Percentiles rank a stretch among this genome's conserved stretches.
phyloP scores from a whole-genome alignment of 2,113 vertebrate genomes.

The Sterrhoptilus dennistouni region DNA sequence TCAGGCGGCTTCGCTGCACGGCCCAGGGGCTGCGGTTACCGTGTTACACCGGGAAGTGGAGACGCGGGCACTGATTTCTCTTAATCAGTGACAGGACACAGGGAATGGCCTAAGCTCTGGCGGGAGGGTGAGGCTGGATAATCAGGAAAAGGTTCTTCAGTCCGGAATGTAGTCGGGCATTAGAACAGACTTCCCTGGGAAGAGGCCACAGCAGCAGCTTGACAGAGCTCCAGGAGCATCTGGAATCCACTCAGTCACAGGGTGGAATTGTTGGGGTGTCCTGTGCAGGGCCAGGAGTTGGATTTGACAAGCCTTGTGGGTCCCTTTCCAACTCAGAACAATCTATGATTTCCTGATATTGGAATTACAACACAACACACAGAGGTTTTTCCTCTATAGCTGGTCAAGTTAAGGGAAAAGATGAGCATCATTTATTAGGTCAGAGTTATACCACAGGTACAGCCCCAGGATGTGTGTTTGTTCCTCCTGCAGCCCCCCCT shows the following conservation, averaged over 20 bases:
- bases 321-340: neutral
- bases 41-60: neutral
- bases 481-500: no score
- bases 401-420: neutral
- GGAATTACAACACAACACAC: neutral
- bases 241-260: no score
- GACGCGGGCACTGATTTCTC: neutral
- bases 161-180: neutral
- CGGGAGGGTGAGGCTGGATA: accelerated
- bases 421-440: accelerated
- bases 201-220: neutral
- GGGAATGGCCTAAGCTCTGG: neutral
- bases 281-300: neutral
- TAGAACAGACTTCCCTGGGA: neutral
- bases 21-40: accelerated
- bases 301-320: no score
- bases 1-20: neutral
- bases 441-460: accelerated
- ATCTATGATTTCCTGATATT: neutral
- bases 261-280: no score
- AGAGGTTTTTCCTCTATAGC: accelerated
- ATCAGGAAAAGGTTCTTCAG: neutral
- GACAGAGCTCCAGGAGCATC: no score
- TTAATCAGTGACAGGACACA: neutral
- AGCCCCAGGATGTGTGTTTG: accelerated